Conservation (phyloP, 2,888 invertebrate genomes). For the Heliconius erato region DNA sequence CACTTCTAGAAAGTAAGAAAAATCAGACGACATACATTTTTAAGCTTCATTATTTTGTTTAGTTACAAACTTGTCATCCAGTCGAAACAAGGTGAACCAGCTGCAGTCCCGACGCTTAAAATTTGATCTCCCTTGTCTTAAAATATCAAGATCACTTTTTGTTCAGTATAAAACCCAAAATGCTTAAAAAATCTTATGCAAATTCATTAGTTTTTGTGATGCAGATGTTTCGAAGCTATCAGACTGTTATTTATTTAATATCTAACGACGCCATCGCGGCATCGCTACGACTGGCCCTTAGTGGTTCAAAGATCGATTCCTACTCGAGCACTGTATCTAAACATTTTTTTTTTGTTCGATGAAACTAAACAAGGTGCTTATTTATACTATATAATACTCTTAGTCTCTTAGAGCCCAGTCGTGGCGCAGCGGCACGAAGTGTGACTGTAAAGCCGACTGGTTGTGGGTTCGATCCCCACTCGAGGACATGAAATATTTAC, state of each 20-base stretch:
- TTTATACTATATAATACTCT: no score
- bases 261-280: background rate
- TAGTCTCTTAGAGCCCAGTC: no score
- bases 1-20: no score
- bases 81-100: constrained; percentile 16
- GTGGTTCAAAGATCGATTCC: background rate
- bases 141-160: constrained; percentile 22
- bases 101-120: constrained; percentile 1
- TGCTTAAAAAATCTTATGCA: constrained; percentile 22
- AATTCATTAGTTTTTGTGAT: constrained; percentile 23
- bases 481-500: no score
- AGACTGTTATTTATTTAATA: constrained; percentile 11
- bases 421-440: no score
- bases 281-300: background rate
- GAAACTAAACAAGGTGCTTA: no score
- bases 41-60: background rate
- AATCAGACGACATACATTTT: background rate
- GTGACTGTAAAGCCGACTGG: no score
- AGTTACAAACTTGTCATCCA: background rate
- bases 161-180: constrained; percentile 14
- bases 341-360: no score
- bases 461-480: no score
- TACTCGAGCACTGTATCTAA: background rate
- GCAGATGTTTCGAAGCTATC: background rate
- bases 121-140: background rate